Base-by-base conservation (phyloP, 1,140 invertebrate genomes). In the Solen grandis region DNA sequence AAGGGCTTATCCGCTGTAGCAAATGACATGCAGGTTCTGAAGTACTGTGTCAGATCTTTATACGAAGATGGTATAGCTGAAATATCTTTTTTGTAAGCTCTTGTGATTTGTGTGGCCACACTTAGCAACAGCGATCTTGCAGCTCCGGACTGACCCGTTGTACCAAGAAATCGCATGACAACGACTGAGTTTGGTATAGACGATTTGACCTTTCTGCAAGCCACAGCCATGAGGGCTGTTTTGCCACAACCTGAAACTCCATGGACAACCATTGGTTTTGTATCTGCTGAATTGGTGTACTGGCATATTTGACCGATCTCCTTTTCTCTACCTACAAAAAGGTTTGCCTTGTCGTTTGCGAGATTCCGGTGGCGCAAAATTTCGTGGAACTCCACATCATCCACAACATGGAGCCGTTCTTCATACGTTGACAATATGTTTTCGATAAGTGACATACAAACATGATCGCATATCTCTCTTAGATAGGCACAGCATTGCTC, bases 291-390 rank as follows among this genome's bases (percentile, higher is more conserved):
- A 13, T 0, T 88, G 98, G 96, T 91, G 96, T 96, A 2, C 95
- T 96, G 83, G 94, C 93, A 69, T 5, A 85, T 66, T 4, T 1
- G 54, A 95, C 95, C 84, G 94, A 96, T 73, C n/a, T 88, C 81
- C 5, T 72, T 65, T 41, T 83, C 79, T 14, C 83, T 46, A 5
- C 86, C 86, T 10, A 84, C 77, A 92, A 99, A 99, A 27, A 98
- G 96, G 91, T 95, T 96, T 3, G 97, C 97, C 19, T 97, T 97
- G 92, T 97, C 98, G 88, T 97, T 97, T 87, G 97, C 98, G 46
- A 97, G 97, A 87, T 98, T 97, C 16, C 99, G 93, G 94, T 99
- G 98, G 89, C 99, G 97, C 29, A 99, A 93, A 63, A 99, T 97
- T 93, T 99, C 98, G 1, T 97, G 97, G 84, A 86, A 91, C n/a